Base-by-base conservation (phyloP, 2,113 vertebrate genomes). In the Platanista minor region DNA sequence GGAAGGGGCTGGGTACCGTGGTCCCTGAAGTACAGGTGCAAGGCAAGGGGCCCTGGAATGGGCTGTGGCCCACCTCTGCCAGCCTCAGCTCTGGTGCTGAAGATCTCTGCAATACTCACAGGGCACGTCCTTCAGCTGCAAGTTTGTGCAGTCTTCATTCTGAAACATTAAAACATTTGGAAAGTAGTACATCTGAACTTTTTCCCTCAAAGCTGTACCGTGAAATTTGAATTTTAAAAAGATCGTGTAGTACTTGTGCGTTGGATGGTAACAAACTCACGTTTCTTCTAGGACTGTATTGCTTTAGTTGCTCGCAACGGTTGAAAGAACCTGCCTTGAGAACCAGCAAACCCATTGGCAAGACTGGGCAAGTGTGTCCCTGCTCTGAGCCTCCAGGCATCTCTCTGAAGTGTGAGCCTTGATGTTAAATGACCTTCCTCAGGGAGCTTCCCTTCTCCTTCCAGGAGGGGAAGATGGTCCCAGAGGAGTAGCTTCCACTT, bases 201-300 rank as follows among this genome's bases (percentile, higher is more conserved):
- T 89, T 91, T 14, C 2, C 15, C 27, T 93, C 39, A 33, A n/a
- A 75, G 46, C 85, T 87, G 0, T 72, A 36, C 39, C 67, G 11
- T 95, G 36, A 86, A 87, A 64, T 80, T 36, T 69, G 41, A 90
- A 61, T 95, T 94, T 95, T 90, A 61, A 87, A 86, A 87, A 84
- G 54, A 8, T 84, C 46, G 14, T 39, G 0, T 57, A 77, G 49
- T 81, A 59, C 39, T 71, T 94, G 49, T 71, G 52, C 71, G 36
- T 91, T 61, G 41, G 36, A 23, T 85, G 54, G 39, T n/a, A 25
- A 52, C 31, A n/a, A 49, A 43, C 62, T 54, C 29, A 4, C 1
- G 1, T 81, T 61, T 90, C 71, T 72, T 96, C 64, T 69, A 67
- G 31, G 86, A 66, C 31, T 52, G 5, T 3, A 0, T 64, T 84